phyloP scores from a whole-genome alignment of 1,140 invertebrate genomes.

The Bombyx mori region ASM3026992v2 NC_085130.1:13220001-13220500 shows the following conservation, averaged over 20 bases:
- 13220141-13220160: no score
- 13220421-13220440: constrained; percentile 36
- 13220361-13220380: constrained; percentile 6
- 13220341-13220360: constrained; percentile 4
- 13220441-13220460: constrained; percentile 24
- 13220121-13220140: no score
- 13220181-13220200: no score
- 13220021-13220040: no score
- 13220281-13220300: constrained; percentile 5
- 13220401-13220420: constrained; percentile 27
- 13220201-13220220: constrained; percentile 3
- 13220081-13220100: no score
- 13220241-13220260: constrained; percentile 1
- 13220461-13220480: constrained; percentile 11
- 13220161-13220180: no score
- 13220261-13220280: constrained; percentile 3
- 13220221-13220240: neutral
- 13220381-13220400: constrained; percentile 16
- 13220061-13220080: no score
- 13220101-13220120: no score
- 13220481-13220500: constrained; percentile 11
- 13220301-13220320: constrained; percentile 2
- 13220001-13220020: no score
- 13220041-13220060: no score
- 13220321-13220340: neutral